Base-by-base conservation (phyloP, 2,888 invertebrate species). In the Rotaria macrura region DNA sequence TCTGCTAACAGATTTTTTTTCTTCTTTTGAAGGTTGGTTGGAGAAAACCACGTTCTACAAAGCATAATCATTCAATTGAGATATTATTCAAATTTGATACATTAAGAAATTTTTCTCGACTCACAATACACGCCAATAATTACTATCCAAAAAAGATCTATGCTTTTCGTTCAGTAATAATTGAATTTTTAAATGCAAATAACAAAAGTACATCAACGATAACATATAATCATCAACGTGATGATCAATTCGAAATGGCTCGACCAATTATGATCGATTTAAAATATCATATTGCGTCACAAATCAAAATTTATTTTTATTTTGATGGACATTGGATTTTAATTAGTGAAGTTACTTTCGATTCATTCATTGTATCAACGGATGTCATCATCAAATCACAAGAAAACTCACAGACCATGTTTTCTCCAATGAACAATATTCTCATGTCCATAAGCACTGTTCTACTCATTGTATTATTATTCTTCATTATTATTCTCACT, bases 11-110 rank as follows among this genome's bases (percentile, higher is more conserved):
- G 17, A 38, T 10, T 43, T 25, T 43, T 43, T 4, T 43, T 43
- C n/a, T 3, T 25, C 12, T 12, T 79, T 23, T 43, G 7, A 74
- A 79, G 79, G 79, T 79, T 79, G 79, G 79, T 43, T 79, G 79
- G 79, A 40, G 79, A 38, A 25, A 43, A 43, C 43, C 79, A 43
- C 43, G 43, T 43, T 79, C 43, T 17, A 5, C 20, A 14, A 65
- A 65, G 7, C 34, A 43, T 23, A 79, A 79, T n/a, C 23, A 79
- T 43, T 43, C 79, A 40, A 79, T 43, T 12, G 25, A 10, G 43
- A 43, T 79, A n/a, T 43, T 79, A 43, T 79, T 79, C n/a, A 79
- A 79, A n/a, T 79, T 79, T 79, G 79, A 79, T 79, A n/a, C 40
- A 43, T n/a, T 79, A 79, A 23, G 79, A 40, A 79, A 79, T 79